Conservation (phyloP, 2,797 vertebrate species). For the Nyctibius grandis region DNA sequence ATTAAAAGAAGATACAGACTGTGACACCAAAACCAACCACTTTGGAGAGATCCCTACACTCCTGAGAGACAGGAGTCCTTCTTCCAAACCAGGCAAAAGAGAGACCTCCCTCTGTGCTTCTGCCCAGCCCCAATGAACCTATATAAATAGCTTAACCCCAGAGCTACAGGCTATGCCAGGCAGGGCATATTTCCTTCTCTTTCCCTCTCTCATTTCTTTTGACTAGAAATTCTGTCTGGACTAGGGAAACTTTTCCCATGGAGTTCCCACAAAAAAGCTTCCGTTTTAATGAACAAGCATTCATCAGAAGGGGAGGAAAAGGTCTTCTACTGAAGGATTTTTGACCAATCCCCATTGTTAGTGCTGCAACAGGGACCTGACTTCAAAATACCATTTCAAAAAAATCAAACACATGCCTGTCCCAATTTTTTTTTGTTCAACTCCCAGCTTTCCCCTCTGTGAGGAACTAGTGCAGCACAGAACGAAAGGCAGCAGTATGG, state of each 20-base stretch:
- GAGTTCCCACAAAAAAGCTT: constrained; percentile 27
- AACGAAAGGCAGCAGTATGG: neutral
- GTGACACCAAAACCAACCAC: neutral
- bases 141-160: neutral
- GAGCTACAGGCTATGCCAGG: neutral
- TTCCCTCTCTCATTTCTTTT: constrained; percentile 4
- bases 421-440: neutral
- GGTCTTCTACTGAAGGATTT: neutral
- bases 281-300: constrained; percentile 28
- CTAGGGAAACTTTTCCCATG: neutral
- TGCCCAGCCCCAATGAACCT: neutral
- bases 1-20: neutral
- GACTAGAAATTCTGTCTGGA: constrained; percentile 19
- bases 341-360: neutral
- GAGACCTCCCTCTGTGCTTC: neutral
- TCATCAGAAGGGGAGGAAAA: neutral
- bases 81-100: neutral
- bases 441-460: neutral
- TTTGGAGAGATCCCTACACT: neutral
- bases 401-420: neutral
- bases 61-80: neutral
- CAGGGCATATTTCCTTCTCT: neutral
- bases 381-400: neutral
- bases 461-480: neutral
- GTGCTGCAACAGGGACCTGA: neutral